phyloP scores from a whole-genome alignment of 2,888 invertebrate species.

The Phlogophora meticulosa region DNA sequence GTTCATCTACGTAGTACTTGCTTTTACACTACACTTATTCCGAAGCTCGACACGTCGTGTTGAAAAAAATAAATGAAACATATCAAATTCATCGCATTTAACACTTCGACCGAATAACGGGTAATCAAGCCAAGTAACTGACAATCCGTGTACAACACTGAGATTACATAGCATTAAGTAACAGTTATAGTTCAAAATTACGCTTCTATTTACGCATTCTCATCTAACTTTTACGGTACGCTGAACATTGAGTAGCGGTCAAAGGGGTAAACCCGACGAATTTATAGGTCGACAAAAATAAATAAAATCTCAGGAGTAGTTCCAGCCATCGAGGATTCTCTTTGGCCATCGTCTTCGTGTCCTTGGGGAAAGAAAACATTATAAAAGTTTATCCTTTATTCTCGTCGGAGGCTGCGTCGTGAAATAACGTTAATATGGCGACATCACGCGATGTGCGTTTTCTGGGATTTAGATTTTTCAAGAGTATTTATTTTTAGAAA shows the following conservation, averaged over 20 bases:
- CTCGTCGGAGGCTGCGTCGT: slow-evolving; percentile 50
- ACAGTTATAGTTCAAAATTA: slow-evolving; percentile 21
- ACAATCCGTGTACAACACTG: slow-evolving; percentile 2
- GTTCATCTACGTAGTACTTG: slow-evolving; percentile 61
- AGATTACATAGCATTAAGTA: background rate
- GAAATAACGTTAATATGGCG: slow-evolving; percentile 70
- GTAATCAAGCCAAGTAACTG: background rate
- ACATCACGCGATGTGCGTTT: slow-evolving; percentile 65
- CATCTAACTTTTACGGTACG: slow-evolving; percentile 23
- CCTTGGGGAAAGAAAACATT: slow-evolving; percentile 86
- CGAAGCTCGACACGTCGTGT: slow-evolving; percentile 59
- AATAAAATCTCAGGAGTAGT: slow-evolving; percentile 67
- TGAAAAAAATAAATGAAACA: slow-evolving; percentile 67
- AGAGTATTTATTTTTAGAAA: background rate
- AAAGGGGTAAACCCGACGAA: slow-evolving; percentile 68
- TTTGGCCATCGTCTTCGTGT: slow-evolving; percentile 72
- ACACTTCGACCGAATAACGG: slow-evolving; percentile 58
- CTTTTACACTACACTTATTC: slow-evolving; percentile 64
- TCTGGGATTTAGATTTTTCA: slow-evolving; percentile 7
- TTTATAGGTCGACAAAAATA: slow-evolving; percentile 71
- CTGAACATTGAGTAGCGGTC: slow-evolving; percentile 55
- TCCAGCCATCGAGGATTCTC: slow-evolving; percentile 64
- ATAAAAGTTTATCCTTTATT: slow-evolving; percentile 77
- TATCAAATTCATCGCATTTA: slow-evolving; percentile 58
- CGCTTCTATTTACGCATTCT: slow-evolving; percentile 2